Base-by-base conservation (phyloP, 2,888 invertebrate genomes). In the Chymomyza amoena region DNA sequence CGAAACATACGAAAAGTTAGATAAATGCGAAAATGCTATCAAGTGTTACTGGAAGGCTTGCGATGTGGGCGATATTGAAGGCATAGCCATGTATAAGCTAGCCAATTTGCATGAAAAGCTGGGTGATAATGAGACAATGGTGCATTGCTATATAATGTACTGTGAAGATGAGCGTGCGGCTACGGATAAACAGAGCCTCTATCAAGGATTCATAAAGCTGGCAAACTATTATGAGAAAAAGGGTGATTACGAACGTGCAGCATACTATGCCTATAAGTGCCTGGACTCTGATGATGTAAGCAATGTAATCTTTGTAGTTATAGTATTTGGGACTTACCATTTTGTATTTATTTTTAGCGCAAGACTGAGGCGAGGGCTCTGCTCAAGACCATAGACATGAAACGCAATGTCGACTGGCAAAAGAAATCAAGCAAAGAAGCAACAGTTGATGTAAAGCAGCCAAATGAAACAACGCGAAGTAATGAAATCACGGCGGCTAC, bases 1-100 rank as follows among this genome's bases (percentile, higher is more conserved):
- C 0, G 99, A 99, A 91, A 97, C 97, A 0, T 99, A 98, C 87
- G 98, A 98, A 91, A 98, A 97, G 90, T 93, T 99, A 89, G 97
- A 98, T 67, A 96, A 97, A 90, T 94, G 95, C 77, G 95, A 96
- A 70, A 98, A 99, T 90, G 99, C 99, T 0, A 94, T 98, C 16
- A 98, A 98, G 91, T 99, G 99, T 91, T 99, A 97, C 91, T 96
- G 97, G 91, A 97, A 98, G 91, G 99, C 99, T 0, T 97, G 97
- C 85, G 96, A 96, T 90, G 96, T 99, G 36, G 99, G 99, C 0
- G 99, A 99, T 90, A 96, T 98, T 81, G 99, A 99, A 92, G 98
- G 98, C 74, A 96, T 97, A 91, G 99, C 99, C 0, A 93, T 99
- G 61, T 95, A 98, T 70, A 97, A 97, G 93, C 93, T 99, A 80